Evolutionary conservation across 2,113 vertebrate genomes (phyloP), one percentile per base, ranked within the genome.

Genomic region (Brachionichthys hirsutus): DNA sequence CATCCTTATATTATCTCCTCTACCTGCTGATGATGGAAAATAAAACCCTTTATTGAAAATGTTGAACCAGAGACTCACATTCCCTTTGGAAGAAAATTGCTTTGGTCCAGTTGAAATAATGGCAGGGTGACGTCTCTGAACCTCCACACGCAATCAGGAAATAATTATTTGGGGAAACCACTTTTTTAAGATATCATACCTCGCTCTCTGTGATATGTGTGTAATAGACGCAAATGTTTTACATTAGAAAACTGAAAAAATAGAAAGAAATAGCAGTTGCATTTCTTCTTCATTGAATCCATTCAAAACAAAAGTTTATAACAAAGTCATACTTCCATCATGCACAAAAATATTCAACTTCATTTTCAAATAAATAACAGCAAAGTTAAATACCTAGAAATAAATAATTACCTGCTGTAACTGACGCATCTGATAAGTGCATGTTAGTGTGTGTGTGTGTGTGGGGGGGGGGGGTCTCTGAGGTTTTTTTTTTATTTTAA

Each of bases 1-100:
- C 64, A 53, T 80, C 73, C 64, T 35, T 58, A 62, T 64, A 80
- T 73, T 80, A 84, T 80, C 66, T 66, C 76, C 82, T 83, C 73
- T 79, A 81, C 68, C 78, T 79, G 58, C 79, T 63, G 68, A 74
- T 66, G 67, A 75, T 60, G 41, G n/a, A 43, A 67, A 65, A 80
- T 72, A 52, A 69, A 64, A 70, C 59, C 51, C 20, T 45, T 42
- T 65, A 65, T 54, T 62, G 52, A 60, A 49, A 54, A 66, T 30
- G 24, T 30, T 30, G 36, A 70, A 66, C 67, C 59, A 67, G 68
- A 70, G 56, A 54, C 68, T 71, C 70, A 75, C 22, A 24, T 68
- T 61, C 62, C 57, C 24, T 54, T 63, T 51, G 48, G 40, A 47
- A 48, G 64, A 67, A 84, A 77, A 80, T 78, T 83, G 55, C 64